Evolutionary conservation across 2,797 vertebrate species (phyloP), one percentile per base, ranked within the genome.

Genomic region (Telmatherina bonti): DNA sequence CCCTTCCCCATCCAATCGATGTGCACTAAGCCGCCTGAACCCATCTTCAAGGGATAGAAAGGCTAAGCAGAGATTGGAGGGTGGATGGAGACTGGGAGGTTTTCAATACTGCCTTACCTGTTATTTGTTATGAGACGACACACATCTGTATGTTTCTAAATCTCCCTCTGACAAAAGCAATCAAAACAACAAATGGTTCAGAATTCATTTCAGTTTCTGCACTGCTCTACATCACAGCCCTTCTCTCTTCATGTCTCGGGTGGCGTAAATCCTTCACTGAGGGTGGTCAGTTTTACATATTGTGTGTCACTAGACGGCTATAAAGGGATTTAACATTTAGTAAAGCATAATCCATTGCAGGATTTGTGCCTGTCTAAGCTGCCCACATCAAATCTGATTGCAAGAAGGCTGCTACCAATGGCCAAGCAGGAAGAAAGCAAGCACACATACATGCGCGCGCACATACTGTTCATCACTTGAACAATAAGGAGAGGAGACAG

Each of bases 301-400:
- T 94, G 93, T 94, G 89, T 92, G 91, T 92, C 92, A 93, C 92
- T 92, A 92, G 91, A 92, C 76, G 85, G 92, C 91, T 91, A 91
- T 94, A 94, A 95, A 91, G 83, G 91, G 94, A 94, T 94, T 95
- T 93, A 93, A 92, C 92, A 93, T 93, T 92, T 94, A 93, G 93
- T 88, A 86, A 91, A 83, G 87, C 90, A 93, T 94, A 94, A 95
- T 94, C 93, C 92, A 89, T 78, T 13, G 84, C 74, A 80, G 89
- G 93, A 90, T 94, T 93, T 94, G 92, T 93, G 93, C 81, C 90
- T 90, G 85, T 77, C 88, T 93, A 93, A 94, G 91, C 92, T 84
- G 86, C 83, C 79, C 84, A 79, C 88, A 94, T 92, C 86, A 92
- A 94, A 95, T 93, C 93, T 94, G 93, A 95, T 93, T 92, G 92